Percentiles rank a stretch among this genome's conserved stretches.
These are phyloP conservation scores for Tenebrio molitor DNA, from an alignment of 1,140 invertebrate genomes.

Conservation along the genomic window DNA sequence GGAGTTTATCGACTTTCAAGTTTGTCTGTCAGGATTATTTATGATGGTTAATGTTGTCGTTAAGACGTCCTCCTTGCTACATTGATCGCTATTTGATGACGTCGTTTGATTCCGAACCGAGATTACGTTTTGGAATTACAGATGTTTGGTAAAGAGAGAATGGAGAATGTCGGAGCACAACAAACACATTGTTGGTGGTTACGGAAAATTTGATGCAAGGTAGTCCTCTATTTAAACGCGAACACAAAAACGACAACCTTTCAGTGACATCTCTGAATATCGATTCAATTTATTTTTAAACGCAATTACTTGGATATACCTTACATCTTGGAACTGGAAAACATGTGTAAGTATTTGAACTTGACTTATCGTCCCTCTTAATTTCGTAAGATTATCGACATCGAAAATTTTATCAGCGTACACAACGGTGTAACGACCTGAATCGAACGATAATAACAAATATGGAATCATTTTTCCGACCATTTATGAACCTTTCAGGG, in stretches of 20 bases:
- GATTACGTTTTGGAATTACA: constrained; percentile 52
- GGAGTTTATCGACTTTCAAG: constrained; percentile 51
- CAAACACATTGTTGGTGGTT: constrained; percentile 2
- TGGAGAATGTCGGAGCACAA: constrained; percentile 4
- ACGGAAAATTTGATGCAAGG: background rate
- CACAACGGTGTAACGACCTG: no score
- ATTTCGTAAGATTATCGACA: no score
- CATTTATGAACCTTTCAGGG: background rate
- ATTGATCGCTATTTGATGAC: constrained; percentile 55
- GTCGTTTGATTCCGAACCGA: constrained; percentile 51
- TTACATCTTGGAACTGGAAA: background rate
- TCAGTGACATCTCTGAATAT: constrained; percentile 42
- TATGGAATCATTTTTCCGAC: constrained; percentile 5
- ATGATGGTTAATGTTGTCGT: constrained; percentile 54
- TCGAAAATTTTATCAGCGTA: no score
- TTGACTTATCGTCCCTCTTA: background rate
- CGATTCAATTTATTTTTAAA: constrained; percentile 31
- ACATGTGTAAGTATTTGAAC: background rate
- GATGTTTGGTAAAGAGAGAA: constrained; percentile 30
- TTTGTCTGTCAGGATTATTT: constrained; percentile 53
- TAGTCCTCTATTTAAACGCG: background rate
- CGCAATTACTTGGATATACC: constrained; percentile 18
- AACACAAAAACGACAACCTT: constrained; percentile 38
- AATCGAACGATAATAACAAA: constrained; percentile 4
- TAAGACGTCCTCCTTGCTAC: constrained; percentile 52